Conservation (phyloP, 2,888 invertebrate species). For the Agonopterix arenella region DNA sequence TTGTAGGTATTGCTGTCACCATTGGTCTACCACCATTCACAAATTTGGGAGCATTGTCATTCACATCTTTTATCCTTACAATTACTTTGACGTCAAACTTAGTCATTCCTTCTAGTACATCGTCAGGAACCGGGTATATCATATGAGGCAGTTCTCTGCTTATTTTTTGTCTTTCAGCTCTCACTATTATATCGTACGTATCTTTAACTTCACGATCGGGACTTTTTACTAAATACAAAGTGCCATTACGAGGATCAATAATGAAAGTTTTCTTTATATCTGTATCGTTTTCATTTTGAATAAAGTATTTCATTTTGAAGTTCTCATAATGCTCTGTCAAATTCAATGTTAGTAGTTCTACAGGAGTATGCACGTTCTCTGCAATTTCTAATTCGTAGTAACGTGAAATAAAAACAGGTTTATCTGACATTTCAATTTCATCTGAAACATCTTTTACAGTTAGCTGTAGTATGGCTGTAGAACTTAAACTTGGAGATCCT, state of each 20-base stretch:
- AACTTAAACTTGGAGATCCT: slow-evolving; percentile 88
- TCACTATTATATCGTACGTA: slow-evolving; percentile 76
- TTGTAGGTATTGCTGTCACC: slow-evolving; percentile 88
- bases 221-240: slow-evolving; percentile 82
- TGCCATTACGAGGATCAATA: slow-evolving; percentile 86
- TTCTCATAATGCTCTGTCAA: slow-evolving; percentile 81
- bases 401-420: slow-evolving; percentile 78
- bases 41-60: slow-evolving; percentile 90
- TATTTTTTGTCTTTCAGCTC: slow-evolving; percentile 73
- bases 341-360: slow-evolving; percentile 85
- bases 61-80: slow-evolving; percentile 86
- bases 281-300: slow-evolving; percentile 77
- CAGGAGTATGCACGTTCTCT: slow-evolving; percentile 87
- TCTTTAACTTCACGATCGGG: slow-evolving; percentile 85
- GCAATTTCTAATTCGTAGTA: slow-evolving; percentile 90
- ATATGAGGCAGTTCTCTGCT: slow-evolving; percentile 84
- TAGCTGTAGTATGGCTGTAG: slow-evolving; percentile 84
- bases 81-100: slow-evolving; percentile 88
- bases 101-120: slow-evolving; percentile 82
- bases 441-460: slow-evolving; percentile 82
- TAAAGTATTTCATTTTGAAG: slow-evolving; percentile 80
- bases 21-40: slow-evolving; percentile 85
- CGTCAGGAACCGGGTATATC: slow-evolving; percentile 86
- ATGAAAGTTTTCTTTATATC: slow-evolving; percentile 80
- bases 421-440: slow-evolving; percentile 62